Evolutionary conservation across 2,888 invertebrate genomes (phyloP), one percentile per base, ranked within the genome.

Genomic region (Lycaena phlaeas): DNA sequence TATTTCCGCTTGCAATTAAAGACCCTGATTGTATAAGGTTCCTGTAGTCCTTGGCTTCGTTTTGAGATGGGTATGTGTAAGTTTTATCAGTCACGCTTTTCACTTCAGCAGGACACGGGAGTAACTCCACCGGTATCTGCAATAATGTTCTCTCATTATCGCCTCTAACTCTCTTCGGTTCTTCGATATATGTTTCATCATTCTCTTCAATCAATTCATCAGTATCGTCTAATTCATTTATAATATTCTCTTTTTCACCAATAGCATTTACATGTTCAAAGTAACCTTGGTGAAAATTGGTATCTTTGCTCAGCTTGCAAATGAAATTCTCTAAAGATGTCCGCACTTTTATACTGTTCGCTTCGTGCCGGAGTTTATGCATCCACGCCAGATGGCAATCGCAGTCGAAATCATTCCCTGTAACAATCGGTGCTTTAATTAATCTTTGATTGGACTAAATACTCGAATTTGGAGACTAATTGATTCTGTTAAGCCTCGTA

Each of bases 381-480:
- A 94, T 89, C 94, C 94, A 94, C 44, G 89, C 87, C 59, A 94
- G 86, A 54, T 92, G 92, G 67, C 94, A 94, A 78, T 94, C 93
- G 79, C 94, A 95, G 64, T 89, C 86, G 73, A 94, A 90, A 59
- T 89, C 90, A 79, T 94, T 95, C 59, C 91, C 94, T 94, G 90
- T 40, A 87, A 88, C 72, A 75, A 79, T 65, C 46, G 42, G 27
- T 26, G 43, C 22, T 29, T 51, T 47, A 45, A 51, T 51, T 49
- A 50, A 48, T 46, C 40, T 38, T 49, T 43, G 44, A 48, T 50
- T 50, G 37, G 41, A 44, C 43, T 40, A 45, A 43, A 47, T 36
- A 48, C 40, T 43, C 34, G 39, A 38, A n/a, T 41, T 41, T 25
- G 38, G 26, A 45, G 31, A 34, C 42, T 52, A 48, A 52, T 52